phyloP scores from a whole-genome alignment of 2,888 invertebrate species.

The Eristalis tenax region DNA sequence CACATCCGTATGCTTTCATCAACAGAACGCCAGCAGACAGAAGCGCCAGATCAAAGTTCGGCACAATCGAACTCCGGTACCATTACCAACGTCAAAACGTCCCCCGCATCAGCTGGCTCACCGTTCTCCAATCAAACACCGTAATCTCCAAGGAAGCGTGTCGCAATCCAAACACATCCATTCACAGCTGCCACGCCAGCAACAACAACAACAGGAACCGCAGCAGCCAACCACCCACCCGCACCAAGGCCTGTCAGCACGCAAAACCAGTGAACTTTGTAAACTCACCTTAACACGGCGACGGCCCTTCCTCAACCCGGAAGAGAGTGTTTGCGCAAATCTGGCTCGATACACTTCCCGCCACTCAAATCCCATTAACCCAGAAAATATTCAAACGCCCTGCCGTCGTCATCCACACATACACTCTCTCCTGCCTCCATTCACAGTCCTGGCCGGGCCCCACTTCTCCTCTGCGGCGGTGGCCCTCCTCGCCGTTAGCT shows the following conservation, averaged over 20 bases:
- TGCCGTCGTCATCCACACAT: neutral
- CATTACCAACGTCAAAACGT: neutral
- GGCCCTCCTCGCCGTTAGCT: neutral
- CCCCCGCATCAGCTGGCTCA: neutral
- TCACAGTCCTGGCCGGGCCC: conserved; percentile 7
- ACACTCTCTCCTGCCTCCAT: neutral
- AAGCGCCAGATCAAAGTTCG: too few relatives aligned
- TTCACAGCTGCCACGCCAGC: neutral
- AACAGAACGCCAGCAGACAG: too few relatives aligned
- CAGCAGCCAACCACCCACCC: neutral
- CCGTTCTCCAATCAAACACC: neutral
- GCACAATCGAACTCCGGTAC: neutral
- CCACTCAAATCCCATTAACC: conserved; percentile 63
- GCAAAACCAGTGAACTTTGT: conserved; percentile 18
- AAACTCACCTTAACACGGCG: conserved; percentile 35
- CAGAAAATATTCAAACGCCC: conserved; percentile 38
- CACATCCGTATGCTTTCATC: too few relatives aligned
- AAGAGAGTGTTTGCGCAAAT: conserved; percentile 56
- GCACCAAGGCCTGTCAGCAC: neutral
- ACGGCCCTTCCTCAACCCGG: conserved; percentile 63
- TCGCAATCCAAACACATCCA: conserved; percentile 12
- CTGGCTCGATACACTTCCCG: conserved; percentile 56
- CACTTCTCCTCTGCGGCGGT: neutral
- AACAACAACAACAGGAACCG: conserved; percentile 2
- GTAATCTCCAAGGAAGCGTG: conserved; percentile 14